Evolutionary conservation across 2,888 invertebrate genomes (phyloP), one percentile per base, ranked within the genome.

Genomic region (Tanypteryx hageni): DNA sequence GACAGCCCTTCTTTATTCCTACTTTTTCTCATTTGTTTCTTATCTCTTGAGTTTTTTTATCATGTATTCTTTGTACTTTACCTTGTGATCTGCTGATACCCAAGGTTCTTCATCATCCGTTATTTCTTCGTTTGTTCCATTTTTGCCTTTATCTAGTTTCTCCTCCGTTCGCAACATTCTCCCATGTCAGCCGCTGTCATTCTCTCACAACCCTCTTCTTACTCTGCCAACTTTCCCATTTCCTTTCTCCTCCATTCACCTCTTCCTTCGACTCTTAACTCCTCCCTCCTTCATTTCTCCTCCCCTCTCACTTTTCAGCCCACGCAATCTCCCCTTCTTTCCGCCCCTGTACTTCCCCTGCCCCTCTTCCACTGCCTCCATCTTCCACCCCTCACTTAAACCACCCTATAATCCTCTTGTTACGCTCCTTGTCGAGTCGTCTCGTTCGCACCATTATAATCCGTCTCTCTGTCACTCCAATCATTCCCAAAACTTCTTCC

Each of bases 381-480:
- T 27, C 76, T 18, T 3, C 0, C 13, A 27, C 22, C 27, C 22
- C 76, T 27, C 76, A 76, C 22, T 27, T 27, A 27, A 16, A 14
- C 64, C 64, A n/a, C 76, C 14, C 76, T 76, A 27, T 76, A 76
- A 76, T 76, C 76, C 76, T 76, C 76, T 76, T 76, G 76, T 76
- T 76, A 76, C 13, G n/a, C 27, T 76, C 76, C 76, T 22, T 76
- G n/a, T 27, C 7, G 27, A 76, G 76, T 13, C 76, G 8, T 13
- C 22, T 68, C 68, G 22, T 68, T 16, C 14, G 1, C 16, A 76
- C 10, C 18, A 27, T 76, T 10, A 76, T 22, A 76, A 76, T 76
- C 76, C 76, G 76, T 22, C 64, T 14, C 64, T 18, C 76, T 76
- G 13, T 44, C 44, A 13, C 27, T 22, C 18, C 76, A 13, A 76